Evolutionary conservation across 2,888 invertebrate genomes (phyloP).

Genomic region (Stratiomys singularior): DNA sequence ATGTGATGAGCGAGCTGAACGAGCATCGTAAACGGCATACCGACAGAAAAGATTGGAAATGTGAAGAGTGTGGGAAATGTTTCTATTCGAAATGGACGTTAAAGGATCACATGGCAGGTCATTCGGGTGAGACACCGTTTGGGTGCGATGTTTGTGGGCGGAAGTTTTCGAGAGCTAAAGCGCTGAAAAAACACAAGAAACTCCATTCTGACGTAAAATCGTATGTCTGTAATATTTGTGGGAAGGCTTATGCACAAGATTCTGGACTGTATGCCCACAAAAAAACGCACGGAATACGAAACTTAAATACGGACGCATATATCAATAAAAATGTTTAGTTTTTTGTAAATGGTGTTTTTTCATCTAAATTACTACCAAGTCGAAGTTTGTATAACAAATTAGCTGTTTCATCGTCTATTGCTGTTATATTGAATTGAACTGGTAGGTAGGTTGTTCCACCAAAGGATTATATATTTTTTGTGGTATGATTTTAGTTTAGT

Average conservation of each 20-base stretch:
- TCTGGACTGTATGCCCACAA: slow-evolving; percentile 53
- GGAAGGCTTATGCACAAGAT: slow-evolving; percentile 54
- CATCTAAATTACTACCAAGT: too few relatives aligned
- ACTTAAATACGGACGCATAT: slow-evolving; percentile 14
- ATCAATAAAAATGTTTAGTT: too few relatives aligned
- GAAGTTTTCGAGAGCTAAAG: slow-evolving; percentile 52
- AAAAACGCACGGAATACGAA: slow-evolving; percentile 48
- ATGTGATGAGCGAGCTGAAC: slow-evolving; percentile 37
- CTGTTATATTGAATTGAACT: too few relatives aligned
- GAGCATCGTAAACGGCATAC: slow-evolving; percentile 40
- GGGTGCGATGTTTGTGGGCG: slow-evolving; percentile 50
- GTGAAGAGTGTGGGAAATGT: slow-evolving; percentile 45
- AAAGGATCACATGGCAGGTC: slow-evolving; percentile 28
- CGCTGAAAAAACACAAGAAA: slow-evolving; percentile 53
- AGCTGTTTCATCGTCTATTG: too few relatives aligned
- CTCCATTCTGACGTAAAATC: slow-evolving; percentile 53
- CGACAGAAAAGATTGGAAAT: slow-evolving; percentile 41
- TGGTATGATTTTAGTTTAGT: too few relatives aligned
- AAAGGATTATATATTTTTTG: too few relatives aligned
- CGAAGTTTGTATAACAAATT: too few relatives aligned
- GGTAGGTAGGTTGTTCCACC: too few relatives aligned
- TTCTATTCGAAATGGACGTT: slow-evolving; percentile 39
- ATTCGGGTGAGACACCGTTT: slow-evolving; percentile 37
- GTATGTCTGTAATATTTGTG: slow-evolving; percentile 53
- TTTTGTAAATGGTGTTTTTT: too few relatives aligned